These are phyloP conservation scores for Erinaceus europaeus DNA, from an alignment of 2,113 vertebrate genomes.

Conservation along the genomic window DNA sequence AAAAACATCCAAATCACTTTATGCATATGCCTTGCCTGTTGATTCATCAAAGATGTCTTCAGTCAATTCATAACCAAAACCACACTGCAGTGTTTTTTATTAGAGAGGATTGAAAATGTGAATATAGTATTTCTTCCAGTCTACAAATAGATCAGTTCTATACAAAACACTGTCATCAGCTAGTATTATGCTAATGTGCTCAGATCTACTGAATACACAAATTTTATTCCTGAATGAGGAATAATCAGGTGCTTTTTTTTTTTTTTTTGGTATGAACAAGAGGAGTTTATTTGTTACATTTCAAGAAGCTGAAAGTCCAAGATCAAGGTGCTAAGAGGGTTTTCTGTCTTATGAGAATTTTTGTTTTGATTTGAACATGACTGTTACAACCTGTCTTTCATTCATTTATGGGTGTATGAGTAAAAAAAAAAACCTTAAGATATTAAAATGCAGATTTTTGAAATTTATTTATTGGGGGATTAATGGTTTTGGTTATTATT, in stretches of 20 bases:
- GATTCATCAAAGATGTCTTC: slow-evolving; percentile 38
- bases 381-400: no score
- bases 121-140: slow-evolving; percentile 11
- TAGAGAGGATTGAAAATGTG: slow-evolving; percentile 36
- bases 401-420: no score
- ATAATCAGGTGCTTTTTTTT: slow-evolving; percentile 57
- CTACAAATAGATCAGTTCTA: slow-evolving; percentile 32
- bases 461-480: no score
- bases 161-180: slow-evolving; percentile 65
- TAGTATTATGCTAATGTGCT: slow-evolving; percentile 38
- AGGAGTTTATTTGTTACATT: no score
- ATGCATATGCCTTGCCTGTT: slow-evolving; percentile 27
- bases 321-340: no score
- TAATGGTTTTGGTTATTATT: no score
- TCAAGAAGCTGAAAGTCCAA: no score
- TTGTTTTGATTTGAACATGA: no score
- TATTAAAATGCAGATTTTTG: no score
- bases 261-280: no score
- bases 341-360: no score
- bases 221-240: slow-evolving; percentile 48
- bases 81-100: slow-evolving; percentile 46
- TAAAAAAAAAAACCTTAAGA: no score
- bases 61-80: slow-evolving; percentile 62
- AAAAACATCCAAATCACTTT: slow-evolving; percentile 17
- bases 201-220: slow-evolving; percentile 47